Percentiles rank a stretch among this genome's conserved stretches.
Conservation (phyloP, 1,140 invertebrate species). For the Drosophila pseudoananassae region DNA sequence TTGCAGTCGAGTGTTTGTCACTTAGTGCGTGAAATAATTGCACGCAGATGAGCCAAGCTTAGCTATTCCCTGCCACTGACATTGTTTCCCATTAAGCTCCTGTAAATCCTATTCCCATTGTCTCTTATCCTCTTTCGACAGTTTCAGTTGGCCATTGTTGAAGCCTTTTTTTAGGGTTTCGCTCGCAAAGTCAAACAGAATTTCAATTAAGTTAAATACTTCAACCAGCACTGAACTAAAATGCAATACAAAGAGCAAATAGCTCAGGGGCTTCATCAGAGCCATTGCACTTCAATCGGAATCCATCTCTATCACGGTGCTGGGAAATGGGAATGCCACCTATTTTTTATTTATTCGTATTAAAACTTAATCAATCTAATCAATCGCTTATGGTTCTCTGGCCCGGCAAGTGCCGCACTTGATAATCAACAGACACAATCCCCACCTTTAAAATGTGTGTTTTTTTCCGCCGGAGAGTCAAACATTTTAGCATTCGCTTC, state of each 20-base stretch:
- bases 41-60: constrained; percentile 12
- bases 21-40: constrained; percentile 35
- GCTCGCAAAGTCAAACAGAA: constrained; percentile 46
- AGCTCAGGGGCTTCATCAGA: constrained; percentile 20
- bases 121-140: constrained; percentile 6
- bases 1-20: constrained; percentile 39
- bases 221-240: constrained; percentile 57
- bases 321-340: too few relatives aligned
- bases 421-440: constrained; percentile 31
- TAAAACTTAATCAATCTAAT: constrained; percentile 5
- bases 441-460: background rate
- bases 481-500: constrained; percentile 67
- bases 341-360: constrained; percentile 24
- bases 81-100: constrained; percentile 22
- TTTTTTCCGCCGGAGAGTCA: constrained; percentile 28
- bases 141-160: constrained; percentile 13
- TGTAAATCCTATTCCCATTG: constrained; percentile 15
- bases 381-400: background rate
- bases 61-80: background rate
- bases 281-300: constrained; percentile 44
- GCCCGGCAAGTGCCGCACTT: constrained; percentile 21
- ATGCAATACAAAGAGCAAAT: constrained; percentile 36
- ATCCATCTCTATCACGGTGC: constrained; percentile 24
- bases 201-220: constrained; percentile 68
- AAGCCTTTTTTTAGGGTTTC: constrained; percentile 3